Evolutionary conservation across 2,797 vertebrate genomes (phyloP), one percentile per base, ranked within the genome.

Genomic region (Jordanella pulchra): DNA sequence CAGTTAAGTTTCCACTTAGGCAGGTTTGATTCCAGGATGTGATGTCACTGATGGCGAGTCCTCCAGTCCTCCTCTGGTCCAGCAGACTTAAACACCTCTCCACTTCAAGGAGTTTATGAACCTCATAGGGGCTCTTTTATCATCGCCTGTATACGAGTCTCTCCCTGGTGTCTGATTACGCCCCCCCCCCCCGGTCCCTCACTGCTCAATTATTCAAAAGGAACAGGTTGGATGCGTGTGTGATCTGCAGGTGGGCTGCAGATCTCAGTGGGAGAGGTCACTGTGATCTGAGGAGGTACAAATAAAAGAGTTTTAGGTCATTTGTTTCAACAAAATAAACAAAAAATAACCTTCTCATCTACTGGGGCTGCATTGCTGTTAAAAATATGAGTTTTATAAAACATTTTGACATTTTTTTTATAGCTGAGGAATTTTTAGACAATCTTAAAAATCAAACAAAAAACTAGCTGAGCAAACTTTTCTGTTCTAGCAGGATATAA

Each of bases 131-230:
- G 45, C 69, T 54, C 74, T 35, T 17, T 76, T 45, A 67, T 56
- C 55, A 47, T 48, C 30, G 67, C 61, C 71, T 76, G 70, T 83
- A 45, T 75, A 56, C 12, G 56, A 68, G 69, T 45, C 76, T 76
- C 56, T 78, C 61, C 2, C 58, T 0, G 60, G 90, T 89, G 86
- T 91, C 86, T 67, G 73, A 65, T 89, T 89, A 86, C 89, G 4
- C 35, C 65, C 47, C 53, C 72, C 79, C 71, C 60, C 79, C 78
- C 45, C 68, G 75, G 83, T 85, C 7, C 47, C 60, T 84, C 67
- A 32, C 83, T 58, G 3, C 78, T 93, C 77, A 93, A 92, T 93
- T 86, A 92, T 93, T 91, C 72, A 93, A 1, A 30, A 84, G 60
- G 44, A 73, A 72, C 78, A 80, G 79, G 51, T 70, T 30, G 56